phyloP scores from a whole-genome alignment of 2,797 vertebrate genomes.

The Eulemur mongoz region DNA sequence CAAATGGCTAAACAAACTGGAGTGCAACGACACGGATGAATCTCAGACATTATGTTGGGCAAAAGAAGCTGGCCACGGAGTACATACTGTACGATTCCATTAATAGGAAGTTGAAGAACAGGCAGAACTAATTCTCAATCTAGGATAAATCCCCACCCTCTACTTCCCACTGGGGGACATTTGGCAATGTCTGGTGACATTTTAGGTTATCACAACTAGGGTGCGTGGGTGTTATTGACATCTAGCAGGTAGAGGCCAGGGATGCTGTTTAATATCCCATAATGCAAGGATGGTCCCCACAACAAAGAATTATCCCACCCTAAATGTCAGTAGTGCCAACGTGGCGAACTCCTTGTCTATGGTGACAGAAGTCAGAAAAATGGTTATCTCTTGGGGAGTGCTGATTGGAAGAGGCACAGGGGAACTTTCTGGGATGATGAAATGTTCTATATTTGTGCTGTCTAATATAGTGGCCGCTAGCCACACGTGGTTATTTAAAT shows the following conservation, averaged over 20 bases:
- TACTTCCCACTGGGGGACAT: neutral
- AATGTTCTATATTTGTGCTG: neutral
- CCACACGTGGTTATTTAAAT: constrained; percentile 3
- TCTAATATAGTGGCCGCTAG: neutral
- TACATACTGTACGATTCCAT: neutral
- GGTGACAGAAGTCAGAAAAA: neutral
- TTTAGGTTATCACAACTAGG: neutral
- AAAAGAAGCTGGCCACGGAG: neutral
- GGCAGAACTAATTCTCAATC: neutral
- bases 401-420: neutral
- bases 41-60: neutral
- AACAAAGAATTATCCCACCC: neutral
- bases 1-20: neutral
- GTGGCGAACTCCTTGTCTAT: neutral
- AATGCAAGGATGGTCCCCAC: neutral
- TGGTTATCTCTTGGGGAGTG: neutral
- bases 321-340: neutral
- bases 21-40: neutral
- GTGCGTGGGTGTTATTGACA: neutral
- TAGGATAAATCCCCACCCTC: neutral
- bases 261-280: neutral
- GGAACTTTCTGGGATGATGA: constrained; percentile 48
- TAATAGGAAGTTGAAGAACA: neutral
- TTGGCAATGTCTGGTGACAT: neutral
- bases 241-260: neutral